These are phyloP conservation scores for Danaus plexippus DNA, from an alignment of 1,140 invertebrate species.

Conservation along the genomic window DNA sequence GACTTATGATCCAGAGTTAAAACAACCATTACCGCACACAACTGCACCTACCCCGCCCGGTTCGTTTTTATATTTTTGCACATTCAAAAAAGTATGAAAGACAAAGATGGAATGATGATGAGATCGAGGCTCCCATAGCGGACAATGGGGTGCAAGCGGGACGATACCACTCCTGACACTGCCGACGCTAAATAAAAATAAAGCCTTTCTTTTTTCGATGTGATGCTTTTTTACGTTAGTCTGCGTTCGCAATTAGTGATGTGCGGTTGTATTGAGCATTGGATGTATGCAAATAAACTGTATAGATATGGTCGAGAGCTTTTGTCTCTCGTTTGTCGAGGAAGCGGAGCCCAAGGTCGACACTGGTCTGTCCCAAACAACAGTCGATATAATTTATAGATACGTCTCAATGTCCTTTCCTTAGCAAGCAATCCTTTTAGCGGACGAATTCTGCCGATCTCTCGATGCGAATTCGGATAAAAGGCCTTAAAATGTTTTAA, in stretches of 20 bases:
- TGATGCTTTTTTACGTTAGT: constrained; percentile 69
- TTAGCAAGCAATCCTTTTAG: constrained; percentile 53
- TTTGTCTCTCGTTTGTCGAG: constrained; percentile 36
- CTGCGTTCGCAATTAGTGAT: constrained; percentile 70
- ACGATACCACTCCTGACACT: constrained; percentile 57
- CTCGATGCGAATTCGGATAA: constrained; percentile 39
- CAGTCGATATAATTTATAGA: constrained; percentile 27
- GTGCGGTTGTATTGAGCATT: constrained; percentile 59
- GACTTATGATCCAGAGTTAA: constrained; percentile 69
- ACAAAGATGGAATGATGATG: constrained; percentile 70
- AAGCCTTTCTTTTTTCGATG: constrained; percentile 67
- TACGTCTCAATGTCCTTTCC: constrained; percentile 23
- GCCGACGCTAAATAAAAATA: constrained; percentile 66
- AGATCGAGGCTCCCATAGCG: constrained; percentile 34
- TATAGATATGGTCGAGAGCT: constrained; percentile 27
- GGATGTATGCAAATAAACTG: constrained; percentile 55
- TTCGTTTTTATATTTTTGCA: constrained; percentile 71
- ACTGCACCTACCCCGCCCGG: constrained; percentile 52
- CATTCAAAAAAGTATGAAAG: constrained; percentile 66
- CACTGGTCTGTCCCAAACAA: constrained; percentile 26
- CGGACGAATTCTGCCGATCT: constrained; percentile 42
- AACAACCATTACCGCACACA: constrained; percentile 66
- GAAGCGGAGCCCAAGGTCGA: constrained; percentile 46
- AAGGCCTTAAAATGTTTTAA: constrained; percentile 45
- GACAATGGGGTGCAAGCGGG: constrained; percentile 61